Evolutionary conservation across 2,113 vertebrate genomes (phyloP).

Genomic region (Calyptomena viridis): DNA sequence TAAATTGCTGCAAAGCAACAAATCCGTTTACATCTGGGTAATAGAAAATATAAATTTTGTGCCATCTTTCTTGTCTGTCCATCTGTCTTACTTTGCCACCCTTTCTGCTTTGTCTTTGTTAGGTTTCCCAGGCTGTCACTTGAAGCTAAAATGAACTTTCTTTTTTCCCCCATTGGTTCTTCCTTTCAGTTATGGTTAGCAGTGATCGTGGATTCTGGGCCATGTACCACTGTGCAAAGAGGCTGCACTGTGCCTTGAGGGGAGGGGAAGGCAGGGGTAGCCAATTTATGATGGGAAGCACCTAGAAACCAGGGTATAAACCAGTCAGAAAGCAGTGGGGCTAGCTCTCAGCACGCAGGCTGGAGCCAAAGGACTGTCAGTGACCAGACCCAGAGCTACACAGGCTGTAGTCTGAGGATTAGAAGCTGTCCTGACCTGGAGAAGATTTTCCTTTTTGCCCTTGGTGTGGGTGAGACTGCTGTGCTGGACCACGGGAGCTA

Average conservation of each 20-base stretch:
- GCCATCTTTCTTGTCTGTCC: background rate
- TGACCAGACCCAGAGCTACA: background rate
- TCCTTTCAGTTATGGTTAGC: conserved; percentile 10
- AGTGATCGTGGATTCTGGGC: background rate
- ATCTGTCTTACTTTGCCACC: background rate
- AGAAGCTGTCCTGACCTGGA: background rate
- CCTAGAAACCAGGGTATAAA: background rate
- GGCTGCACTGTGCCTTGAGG: background rate
- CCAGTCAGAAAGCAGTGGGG: background rate
- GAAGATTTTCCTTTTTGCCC: background rate
- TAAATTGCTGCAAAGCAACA: background rate
- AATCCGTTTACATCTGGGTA: background rate
- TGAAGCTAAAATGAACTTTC: background rate
- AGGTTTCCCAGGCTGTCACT: background rate
- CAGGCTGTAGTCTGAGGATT: background rate
- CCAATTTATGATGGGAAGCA: background rate
- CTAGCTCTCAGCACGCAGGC: background rate
- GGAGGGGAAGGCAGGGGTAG: background rate
- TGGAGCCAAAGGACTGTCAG: rapidly evolving
- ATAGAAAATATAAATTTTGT: background rate
- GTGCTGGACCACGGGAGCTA: background rate
- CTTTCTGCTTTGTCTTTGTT: background rate
- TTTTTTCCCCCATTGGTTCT: background rate
- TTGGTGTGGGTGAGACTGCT: background rate
- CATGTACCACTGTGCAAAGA: background rate